Evolutionary conservation across 2,888 invertebrate genomes (phyloP).

Genomic region (Tigriopus californicus): DNA sequence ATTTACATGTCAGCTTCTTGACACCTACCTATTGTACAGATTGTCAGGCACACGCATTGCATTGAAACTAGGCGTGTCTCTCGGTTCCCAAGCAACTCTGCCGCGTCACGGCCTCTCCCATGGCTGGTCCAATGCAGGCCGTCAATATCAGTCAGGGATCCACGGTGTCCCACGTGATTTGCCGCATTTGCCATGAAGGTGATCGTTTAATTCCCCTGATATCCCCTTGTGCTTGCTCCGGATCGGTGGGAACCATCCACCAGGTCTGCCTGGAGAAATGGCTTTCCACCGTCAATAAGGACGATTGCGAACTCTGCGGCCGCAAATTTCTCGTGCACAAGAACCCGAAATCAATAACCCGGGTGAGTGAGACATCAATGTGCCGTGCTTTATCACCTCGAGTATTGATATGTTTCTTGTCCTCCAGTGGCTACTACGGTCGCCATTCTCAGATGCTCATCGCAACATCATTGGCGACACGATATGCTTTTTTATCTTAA

Average conservation of each 20-base stretch:
- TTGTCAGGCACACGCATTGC: no score
- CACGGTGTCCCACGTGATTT: constrained; percentile 21
- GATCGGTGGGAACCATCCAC: constrained; percentile 35
- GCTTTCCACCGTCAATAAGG: constrained; percentile 43
- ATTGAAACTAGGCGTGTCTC: no score
- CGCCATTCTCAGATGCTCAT: constrained; percentile 25
- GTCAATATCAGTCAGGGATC: no score
- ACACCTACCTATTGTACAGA: no score
- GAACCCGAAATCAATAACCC: constrained; percentile 28
- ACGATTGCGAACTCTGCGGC: constrained; percentile 54
- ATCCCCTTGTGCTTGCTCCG: constrained; percentile 37
- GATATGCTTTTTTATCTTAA: constrained; percentile 36
- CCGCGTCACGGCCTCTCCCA: no score
- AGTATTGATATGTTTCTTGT: background rate
- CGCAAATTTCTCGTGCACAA: constrained; percentile 43
- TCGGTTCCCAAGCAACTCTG: no score
- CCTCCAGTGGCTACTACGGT: constrained; percentile 11
- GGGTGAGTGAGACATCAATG: constrained; percentile 25
- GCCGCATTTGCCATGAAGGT: constrained; percentile 36
- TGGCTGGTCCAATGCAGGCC: no score
- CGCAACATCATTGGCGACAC: constrained; percentile 34
- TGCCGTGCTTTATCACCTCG: background rate
- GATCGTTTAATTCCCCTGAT: constrained; percentile 30
- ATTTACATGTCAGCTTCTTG: no score
- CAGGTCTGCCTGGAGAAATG: constrained; percentile 36